These are phyloP conservation scores for Chelonia mydas DNA, from an alignment of 2,797 vertebrate genomes.

Conservation along the genomic window DNA sequence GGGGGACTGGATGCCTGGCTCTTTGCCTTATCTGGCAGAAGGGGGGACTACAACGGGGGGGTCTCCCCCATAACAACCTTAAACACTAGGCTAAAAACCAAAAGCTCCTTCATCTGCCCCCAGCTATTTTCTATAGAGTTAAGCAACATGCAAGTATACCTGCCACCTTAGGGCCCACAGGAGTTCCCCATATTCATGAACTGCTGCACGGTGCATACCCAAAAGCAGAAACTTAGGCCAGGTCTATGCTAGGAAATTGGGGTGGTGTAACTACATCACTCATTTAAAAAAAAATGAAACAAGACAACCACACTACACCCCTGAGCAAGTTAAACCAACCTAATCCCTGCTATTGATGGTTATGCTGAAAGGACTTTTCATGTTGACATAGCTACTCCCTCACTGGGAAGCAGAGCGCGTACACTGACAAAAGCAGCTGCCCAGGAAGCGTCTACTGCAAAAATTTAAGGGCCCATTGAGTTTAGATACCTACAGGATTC, in stretches of 20 bases:
- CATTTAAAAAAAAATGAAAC: neutral
- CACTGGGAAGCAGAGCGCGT: neutral
- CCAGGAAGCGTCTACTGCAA: neutral
- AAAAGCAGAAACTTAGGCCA: neutral
- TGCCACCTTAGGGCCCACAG: neutral
- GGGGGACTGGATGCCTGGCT: neutral
- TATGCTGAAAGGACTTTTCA: too few species aligned
- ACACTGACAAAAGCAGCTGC: neutral
- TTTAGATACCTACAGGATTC: neutral
- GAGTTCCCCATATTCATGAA: neutral
- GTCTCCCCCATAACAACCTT: neutral
- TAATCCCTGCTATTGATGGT: too few species aligned
- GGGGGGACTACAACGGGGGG: accelerated
- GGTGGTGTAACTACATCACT: neutral
- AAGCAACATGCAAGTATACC: accelerated
- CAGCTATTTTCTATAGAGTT: neutral
- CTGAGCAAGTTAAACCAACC: neutral
- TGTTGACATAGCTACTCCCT: neutral
- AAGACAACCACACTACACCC: neutral
- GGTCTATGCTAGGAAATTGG: neutral
- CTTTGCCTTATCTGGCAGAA: neutral
- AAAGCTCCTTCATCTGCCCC: neutral
- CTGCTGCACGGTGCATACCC: neutral
- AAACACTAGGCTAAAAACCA: neutral
- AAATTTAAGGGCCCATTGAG: neutral